Base-by-base conservation (phyloP, 2,113 vertebrate species). In the Megalops atlanticus region DNA sequence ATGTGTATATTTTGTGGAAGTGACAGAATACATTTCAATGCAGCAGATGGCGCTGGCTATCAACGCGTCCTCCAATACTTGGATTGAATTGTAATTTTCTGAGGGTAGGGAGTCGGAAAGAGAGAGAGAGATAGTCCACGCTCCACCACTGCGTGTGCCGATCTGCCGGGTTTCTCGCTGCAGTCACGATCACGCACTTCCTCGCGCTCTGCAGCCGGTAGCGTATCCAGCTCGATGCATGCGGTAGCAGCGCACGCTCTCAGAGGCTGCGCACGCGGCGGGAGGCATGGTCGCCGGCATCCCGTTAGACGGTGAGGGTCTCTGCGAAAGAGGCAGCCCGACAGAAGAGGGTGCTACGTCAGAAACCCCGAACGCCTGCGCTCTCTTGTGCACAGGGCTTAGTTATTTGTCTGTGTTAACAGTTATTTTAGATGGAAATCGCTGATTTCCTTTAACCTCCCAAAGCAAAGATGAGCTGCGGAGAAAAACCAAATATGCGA, bases 31-130 rank as follows among this genome's bases (percentile, higher is more conserved):
- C 38, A 49, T 38, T 0, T 78, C n/a, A 14, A 18, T 33, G 8
- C 88, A 38, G 83, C 80, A 92, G 92, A 82, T 82, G 92, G 86
- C 79, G 88, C 79, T 79, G 45, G 78, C 76, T 41, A 74, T 75
- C 58, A 4, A n/a, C 31, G n/a, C 39, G 15, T n/a, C 41, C 69
- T 69, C 18, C 31, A 73, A 39, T 27, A 41, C 52, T 21, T 52
- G 70, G 41, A 41, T 54, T 68, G 80, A n/a, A 78, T 77, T 54
- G 27, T 70, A 16, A 1, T 45, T 76, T 69, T 54, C 0, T 49
- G 40, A 70, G 49, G 64, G 74, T 76, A 41, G 38, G 54, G 71
- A 75, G 80, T 41, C 38, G 47, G 45, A 41, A 43, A 4, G 52
- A 31, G 39, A 77, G 77, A 78, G 77, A 80, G 80, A 54, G 77